These are phyloP conservation scores for Myiagra hebetior DNA, from an alignment of 2,113 vertebrate species.

Conservation along the genomic window DNA sequence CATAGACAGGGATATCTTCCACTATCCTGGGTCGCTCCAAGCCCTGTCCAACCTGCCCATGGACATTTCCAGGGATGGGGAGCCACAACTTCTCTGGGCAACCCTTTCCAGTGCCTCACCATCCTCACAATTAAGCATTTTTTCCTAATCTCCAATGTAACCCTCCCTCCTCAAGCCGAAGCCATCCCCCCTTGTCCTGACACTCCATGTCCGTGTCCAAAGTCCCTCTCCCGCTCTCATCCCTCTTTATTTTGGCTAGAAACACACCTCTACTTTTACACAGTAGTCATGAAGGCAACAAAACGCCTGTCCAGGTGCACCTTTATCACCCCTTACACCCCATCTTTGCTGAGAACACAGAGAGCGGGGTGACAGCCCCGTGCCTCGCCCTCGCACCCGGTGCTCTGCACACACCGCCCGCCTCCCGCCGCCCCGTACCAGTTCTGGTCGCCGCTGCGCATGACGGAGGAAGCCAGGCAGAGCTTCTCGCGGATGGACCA, in stretches of 20 bases:
- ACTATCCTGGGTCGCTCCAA: background rate
- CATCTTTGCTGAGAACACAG: background rate
- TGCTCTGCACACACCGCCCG: accelerated
- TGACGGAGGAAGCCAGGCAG: constrained; percentile 95
- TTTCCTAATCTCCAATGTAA: background rate
- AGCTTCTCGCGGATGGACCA: constrained; percentile 97
- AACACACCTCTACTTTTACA: background rate
- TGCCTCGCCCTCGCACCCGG: background rate
- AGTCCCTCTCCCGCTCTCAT: background rate
- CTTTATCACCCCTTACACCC: accelerated
- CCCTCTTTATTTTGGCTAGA: background rate
- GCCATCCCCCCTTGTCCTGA: background rate
- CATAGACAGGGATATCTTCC: background rate
- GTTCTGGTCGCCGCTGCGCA: constrained; percentile 98
- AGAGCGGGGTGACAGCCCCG: background rate
- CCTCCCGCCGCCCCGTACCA: constrained; percentile 76
- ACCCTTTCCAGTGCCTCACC: background rate
- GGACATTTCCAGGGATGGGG: background rate
- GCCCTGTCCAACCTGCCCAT: accelerated
- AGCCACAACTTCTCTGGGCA: background rate
- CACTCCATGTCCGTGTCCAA: accelerated
- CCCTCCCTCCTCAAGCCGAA: background rate
- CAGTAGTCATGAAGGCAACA: accelerated
- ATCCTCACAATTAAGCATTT: background rate
- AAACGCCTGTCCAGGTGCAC: accelerated